A percentile compares a stretch with the other conserved stretches of the same genome.
phyloP scores from a whole-genome alignment of 2,797 vertebrate genomes.

The Geotrypetes seraphini region DNA sequence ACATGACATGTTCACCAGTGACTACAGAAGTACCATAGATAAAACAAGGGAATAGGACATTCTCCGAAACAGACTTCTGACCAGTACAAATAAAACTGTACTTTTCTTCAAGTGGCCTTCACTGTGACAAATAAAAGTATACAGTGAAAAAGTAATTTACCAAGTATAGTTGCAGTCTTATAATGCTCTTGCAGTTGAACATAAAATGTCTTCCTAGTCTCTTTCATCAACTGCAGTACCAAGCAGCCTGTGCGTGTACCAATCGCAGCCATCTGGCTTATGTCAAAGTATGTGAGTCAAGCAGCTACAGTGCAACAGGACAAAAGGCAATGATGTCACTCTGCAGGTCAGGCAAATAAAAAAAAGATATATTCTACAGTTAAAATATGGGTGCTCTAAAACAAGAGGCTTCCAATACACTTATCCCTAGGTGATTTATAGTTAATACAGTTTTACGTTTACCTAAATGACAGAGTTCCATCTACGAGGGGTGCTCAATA shows the following conservation, averaged over 20 bases:
- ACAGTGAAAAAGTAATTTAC: constrained; percentile 48
- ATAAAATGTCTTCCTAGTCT: constrained; percentile 54
- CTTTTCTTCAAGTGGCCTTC: constrained; percentile 17
- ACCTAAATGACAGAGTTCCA: constrained; percentile 43
- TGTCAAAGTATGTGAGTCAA: constrained; percentile 35
- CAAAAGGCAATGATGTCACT: constrained; percentile 46
- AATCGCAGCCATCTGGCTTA: constrained; percentile 60
- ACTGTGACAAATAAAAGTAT: constrained; percentile 27
- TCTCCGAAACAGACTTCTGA: constrained; percentile 14
- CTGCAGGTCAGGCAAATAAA: constrained; percentile 42
- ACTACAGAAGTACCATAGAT: constrained; percentile 16
- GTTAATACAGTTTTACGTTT: not conserved
- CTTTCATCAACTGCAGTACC: constrained; percentile 44
- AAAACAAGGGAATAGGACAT: constrained; percentile 6
- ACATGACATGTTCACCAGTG: constrained; percentile 22
- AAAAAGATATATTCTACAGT: constrained; percentile 48
- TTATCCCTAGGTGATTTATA: constrained; percentile 17
- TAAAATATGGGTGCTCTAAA: constrained; percentile 26
- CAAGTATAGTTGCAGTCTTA: constrained; percentile 50
- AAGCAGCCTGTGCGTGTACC: constrained; percentile 51
- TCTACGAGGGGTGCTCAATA: no score
- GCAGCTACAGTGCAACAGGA: constrained; percentile 28
- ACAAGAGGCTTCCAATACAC: constrained; percentile 6
- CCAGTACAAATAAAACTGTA: constrained; percentile 35
- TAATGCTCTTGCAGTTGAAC: constrained; percentile 38